Evolutionary conservation across 2,113 vertebrate genomes (phyloP).

Genomic region (Leptobrachium leishanense): DNA sequence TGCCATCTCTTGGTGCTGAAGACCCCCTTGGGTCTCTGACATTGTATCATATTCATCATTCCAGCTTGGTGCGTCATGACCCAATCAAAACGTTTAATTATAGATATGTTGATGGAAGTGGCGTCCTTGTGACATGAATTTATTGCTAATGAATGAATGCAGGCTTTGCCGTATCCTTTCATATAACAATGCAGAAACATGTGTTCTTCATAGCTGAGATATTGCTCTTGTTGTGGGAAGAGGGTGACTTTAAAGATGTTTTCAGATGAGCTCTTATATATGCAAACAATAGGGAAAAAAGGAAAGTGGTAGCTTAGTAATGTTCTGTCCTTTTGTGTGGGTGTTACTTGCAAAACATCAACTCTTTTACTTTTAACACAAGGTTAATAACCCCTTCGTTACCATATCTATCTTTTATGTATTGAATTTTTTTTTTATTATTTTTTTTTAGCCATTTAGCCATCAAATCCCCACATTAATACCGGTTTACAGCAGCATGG

Average conservation of each 20-base stretch:
- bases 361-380: background rate
- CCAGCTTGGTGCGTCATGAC: conserved; percentile 24
- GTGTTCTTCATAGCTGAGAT: background rate
- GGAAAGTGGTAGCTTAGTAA: background rate
- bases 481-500: too few species aligned
- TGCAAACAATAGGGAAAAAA: conserved; percentile 14
- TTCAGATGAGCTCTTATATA: background rate
- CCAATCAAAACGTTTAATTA: conserved; percentile 32
- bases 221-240: conserved; percentile 2
- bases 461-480: too few species aligned
- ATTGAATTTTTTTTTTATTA: too few species aligned
- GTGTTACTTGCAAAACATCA: conserved; percentile 1
- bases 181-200: conserved; percentile 21
- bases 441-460: too few species aligned
- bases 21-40: background rate
- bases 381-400: background rate
- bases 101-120: conserved; percentile 38
- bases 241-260: conserved; percentile 1
- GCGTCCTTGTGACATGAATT: conserved; percentile 35
- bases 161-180: background rate
- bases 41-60: conserved; percentile 22
- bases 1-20: conserved; percentile 5
- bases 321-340: background rate
- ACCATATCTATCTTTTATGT: too few species aligned
- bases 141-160: conserved; percentile 30